phyloP scores from a whole-genome alignment of 2,888 invertebrate species.

The Brachyopa scutellaris region DNA sequence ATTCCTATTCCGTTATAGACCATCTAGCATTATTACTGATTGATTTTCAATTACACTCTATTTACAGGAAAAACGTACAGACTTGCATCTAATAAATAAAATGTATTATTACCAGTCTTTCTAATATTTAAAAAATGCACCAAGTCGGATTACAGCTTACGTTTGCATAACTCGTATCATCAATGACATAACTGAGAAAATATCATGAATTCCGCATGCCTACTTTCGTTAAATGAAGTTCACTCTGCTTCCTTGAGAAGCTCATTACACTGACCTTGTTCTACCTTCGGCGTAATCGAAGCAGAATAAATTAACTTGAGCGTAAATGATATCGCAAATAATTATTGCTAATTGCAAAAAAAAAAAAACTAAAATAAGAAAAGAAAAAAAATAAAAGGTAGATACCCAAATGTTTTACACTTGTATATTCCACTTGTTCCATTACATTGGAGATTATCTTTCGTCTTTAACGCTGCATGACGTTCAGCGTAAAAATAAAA shows the following conservation, averaged over 20 bases:
- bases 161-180: not conserved
- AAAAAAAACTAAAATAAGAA: not conserved
- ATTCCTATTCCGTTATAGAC: too few relatives aligned
- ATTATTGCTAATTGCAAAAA: conserved; percentile 33
- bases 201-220: conserved; percentile 23
- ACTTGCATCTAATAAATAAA: too few relatives aligned
- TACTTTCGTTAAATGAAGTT: conserved; percentile 33
- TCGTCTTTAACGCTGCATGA: not conserved
- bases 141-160: too few relatives aligned
- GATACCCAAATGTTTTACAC: not conserved
- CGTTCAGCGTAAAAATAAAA: conserved; percentile 3
- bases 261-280: conserved; percentile 41
- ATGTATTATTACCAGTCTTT: too few relatives aligned
- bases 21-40: too few relatives aligned
- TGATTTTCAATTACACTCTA: too few relatives aligned
- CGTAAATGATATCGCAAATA: conserved; percentile 34
- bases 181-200: conserved; percentile 3
- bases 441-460: too few relatives aligned
- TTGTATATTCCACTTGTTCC: not conserved
- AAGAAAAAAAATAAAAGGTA: not conserved
- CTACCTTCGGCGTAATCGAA: conserved; percentile 24
- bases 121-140: too few relatives aligned
- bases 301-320: conserved; percentile 23
- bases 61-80: too few relatives aligned
- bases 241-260: conserved; percentile 43